Base-by-base conservation (phyloP, 2,113 vertebrate species). In the Larimichthys crocea region DNA sequence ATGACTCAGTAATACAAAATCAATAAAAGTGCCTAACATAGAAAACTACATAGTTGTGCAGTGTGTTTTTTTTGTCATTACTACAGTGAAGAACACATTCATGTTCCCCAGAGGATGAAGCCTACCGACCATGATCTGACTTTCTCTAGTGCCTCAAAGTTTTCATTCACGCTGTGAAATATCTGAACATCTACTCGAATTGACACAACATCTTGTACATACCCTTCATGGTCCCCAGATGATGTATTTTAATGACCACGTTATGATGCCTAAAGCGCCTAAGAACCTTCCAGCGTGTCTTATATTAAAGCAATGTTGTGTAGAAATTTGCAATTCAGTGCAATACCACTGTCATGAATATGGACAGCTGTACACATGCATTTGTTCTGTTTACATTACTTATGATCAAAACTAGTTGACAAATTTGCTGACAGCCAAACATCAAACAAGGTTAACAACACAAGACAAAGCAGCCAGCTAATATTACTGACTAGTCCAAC, bases 11-110 rank as follows among this genome's bases (percentile, higher is more conserved):
- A 70, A 87, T 84, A 90, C 79, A 87, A 93, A 90, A 84, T 93
- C 79, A 95, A 95, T 95, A 93, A 96, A 96, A 95, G 92, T 95
- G 90, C 92, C 94, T 94, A 94, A 94, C 89, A 92, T 93, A 93
- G 89, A 93, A 93, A 90, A 92, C 79, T 82, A 89, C 61, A 10
- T 61, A 20, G 14, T 59, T 61, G 50, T 57, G 74, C n/a, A 0
- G 40, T 9, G 35, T 40, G 1, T 46, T 46, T 12, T 11, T 46
- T 85, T 71, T 84, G 31, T 88, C 48, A 7, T 72, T 44, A 24
- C 20, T 10, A 2, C 26, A 53, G 7, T 26, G 35, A 40, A 10
- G 0, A 46, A 46, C 14, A 46, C 44, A 40, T 14, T n/a, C 7
- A n/a, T 35, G 22, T 17, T 17, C 24, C 16, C 61, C 59, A 64